Evolutionary conservation across 2,888 invertebrate genomes (phyloP).

Genomic region (Crepidodera aurea): DNA sequence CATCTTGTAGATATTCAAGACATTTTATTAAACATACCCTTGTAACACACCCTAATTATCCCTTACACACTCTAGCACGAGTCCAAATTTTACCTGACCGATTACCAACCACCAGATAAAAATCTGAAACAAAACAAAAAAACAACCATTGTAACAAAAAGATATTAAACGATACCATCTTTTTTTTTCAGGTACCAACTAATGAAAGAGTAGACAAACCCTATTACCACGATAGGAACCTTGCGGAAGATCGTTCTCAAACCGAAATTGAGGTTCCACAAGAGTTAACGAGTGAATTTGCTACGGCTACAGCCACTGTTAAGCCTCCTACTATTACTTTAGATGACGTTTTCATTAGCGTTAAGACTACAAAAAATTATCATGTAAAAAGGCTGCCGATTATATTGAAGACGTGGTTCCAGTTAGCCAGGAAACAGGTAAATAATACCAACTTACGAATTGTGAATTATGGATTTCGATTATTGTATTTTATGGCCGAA

Average conservation of each 20-base stretch:
- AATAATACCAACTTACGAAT: no score
- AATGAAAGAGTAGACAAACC: constrained; percentile 51
- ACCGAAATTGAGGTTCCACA: constrained; percentile 39
- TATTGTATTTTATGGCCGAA: no score
- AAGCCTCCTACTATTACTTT: constrained; percentile 72
- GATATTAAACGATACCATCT: background rate
- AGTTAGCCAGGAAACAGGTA: constrained; percentile 90
- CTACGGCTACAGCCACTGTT: constrained; percentile 57
- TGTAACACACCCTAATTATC: background rate
- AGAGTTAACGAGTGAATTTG: constrained; percentile 46
- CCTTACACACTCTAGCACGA: background rate
- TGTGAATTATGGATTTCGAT: no score
- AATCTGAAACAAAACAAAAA: background rate
- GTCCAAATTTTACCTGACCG: constrained; percentile 12
- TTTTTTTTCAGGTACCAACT: constrained; percentile 48
- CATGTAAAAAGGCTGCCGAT: constrained; percentile 84
- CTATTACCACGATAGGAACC: constrained; percentile 47
- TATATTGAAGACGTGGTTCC: constrained; percentile 95
- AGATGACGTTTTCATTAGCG: constrained; percentile 92
- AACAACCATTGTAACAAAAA: background rate
- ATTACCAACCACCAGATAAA: background rate
- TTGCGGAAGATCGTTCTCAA: constrained; percentile 47
- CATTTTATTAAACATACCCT: background rate
- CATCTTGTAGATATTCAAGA: no score
- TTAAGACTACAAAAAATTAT: constrained; percentile 92